These are phyloP conservation scores for Torymus aiolomorphi DNA, from an alignment of 2,888 invertebrate species.

Conservation along the genomic window DNA sequence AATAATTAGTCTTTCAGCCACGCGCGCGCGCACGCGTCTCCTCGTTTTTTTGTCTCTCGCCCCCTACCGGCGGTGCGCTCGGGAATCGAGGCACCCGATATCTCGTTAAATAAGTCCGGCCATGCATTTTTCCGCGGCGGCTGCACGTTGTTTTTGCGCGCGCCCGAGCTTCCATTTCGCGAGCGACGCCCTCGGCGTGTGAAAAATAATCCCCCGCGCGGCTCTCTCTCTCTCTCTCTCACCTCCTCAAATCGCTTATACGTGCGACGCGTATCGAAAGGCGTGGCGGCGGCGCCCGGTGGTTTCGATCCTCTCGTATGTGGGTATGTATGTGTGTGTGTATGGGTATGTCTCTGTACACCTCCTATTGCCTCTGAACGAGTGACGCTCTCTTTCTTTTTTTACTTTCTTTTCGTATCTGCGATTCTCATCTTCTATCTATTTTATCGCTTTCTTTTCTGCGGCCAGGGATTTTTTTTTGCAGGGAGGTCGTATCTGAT, in stretches of 20 bases:
- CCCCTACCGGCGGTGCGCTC: background rate
- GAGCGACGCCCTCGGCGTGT: constrained; percentile 35
- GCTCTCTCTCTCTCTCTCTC: constrained; percentile 20
- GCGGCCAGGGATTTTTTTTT: background rate
- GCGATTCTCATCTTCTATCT: constrained; percentile 34
- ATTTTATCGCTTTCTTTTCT: constrained; percentile 31
- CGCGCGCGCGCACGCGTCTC: too few species aligned
- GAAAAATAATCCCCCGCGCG: constrained; percentile 52
- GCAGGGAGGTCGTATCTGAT: too few species aligned
- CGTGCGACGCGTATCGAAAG: constrained; percentile 53
- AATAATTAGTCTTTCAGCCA: constrained; percentile 52
- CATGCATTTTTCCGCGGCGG: constrained; percentile 37
- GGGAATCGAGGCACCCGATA: constrained; percentile 40
- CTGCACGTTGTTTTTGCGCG: constrained; percentile 4
- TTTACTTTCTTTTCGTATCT: constrained; percentile 51
- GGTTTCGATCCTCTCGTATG: constrained; percentile 32
- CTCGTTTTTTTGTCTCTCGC: too few species aligned
- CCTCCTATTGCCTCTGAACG: background rate
- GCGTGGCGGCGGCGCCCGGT: constrained; percentile 22
- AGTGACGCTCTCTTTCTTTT: constrained; percentile 24
- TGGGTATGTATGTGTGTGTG: too few species aligned
- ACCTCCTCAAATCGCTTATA: constrained; percentile 52
- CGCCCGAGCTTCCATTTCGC: constrained; percentile 1
- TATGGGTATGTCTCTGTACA: too few species aligned
- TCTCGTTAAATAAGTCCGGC: constrained; percentile 57